These are phyloP conservation scores for Pseudonaja textilis DNA, from an alignment of 2,113 vertebrate species.

Conservation along the genomic window DNA sequence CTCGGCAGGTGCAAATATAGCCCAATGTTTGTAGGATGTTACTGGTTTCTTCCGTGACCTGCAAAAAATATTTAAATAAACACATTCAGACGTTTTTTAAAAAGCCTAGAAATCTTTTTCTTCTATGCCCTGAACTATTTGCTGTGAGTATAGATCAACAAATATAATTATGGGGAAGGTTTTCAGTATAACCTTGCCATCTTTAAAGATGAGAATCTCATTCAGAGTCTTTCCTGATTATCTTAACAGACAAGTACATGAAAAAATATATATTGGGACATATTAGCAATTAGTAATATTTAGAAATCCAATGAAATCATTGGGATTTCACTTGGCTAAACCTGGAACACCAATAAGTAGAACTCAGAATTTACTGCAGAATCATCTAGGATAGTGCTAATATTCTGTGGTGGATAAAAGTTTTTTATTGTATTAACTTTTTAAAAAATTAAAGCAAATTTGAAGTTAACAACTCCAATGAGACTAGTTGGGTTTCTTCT, in stretches of 20 bases:
- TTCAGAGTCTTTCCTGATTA: neutral
- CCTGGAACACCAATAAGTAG: neutral
- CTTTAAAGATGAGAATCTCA: neutral
- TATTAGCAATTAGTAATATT: neutral
- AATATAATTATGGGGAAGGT: neutral
- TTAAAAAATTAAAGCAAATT: neutral
- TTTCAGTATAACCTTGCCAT: neutral
- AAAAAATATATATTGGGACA: neutral
- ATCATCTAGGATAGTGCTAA: neutral
- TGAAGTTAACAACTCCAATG: neutral
- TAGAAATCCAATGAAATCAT: neutral
- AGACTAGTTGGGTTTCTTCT: neutral
- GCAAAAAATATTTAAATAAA: neutral
- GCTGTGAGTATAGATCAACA: neutral
- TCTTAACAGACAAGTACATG: neutral
- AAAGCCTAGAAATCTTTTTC: neutral
- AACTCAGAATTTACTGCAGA: neutral
- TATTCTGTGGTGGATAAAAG: neutral
- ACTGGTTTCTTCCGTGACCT: conserved; percentile 94
- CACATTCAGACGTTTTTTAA: neutral
- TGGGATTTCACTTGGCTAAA: neutral
- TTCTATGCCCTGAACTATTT: neutral
- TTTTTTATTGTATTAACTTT: neutral
- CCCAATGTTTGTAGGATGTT: conserved; percentile 83
- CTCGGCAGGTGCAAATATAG: conserved; percentile 91